Evolutionary conservation across 2,888 invertebrate species (phyloP).

Genomic region (Drosophila anceps): DNA sequence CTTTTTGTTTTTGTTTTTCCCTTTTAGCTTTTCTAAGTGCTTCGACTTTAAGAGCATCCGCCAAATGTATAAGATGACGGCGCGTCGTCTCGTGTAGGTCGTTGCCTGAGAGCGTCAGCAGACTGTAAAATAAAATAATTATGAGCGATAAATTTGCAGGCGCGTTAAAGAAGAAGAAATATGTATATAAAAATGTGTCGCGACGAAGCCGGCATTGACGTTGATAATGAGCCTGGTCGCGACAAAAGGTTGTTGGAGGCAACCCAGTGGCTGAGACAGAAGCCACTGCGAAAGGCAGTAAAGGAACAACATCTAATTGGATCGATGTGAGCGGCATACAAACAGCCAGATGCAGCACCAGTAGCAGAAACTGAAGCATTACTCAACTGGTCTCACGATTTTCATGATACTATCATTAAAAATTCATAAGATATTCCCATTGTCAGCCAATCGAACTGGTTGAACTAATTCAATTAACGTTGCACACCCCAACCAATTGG

Average conservation of each 20-base stretch:
- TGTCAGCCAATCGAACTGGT: slow-evolving; percentile 12
- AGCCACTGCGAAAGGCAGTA: slow-evolving; percentile 11
- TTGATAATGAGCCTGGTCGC: slow-evolving; percentile 61
- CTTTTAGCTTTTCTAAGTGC: not conserved
- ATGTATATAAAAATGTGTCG: slow-evolving; percentile 43
- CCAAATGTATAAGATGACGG: slow-evolving; percentile 25
- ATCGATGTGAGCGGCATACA: slow-evolving; percentile 67
- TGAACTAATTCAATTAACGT: slow-evolving; percentile 72
- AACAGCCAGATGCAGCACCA: slow-evolving; percentile 34
- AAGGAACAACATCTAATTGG: slow-evolving; percentile 70
- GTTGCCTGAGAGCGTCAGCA: slow-evolving; percentile 75
- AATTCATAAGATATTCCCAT: slow-evolving; percentile 60
- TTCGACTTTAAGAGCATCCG: slow-evolving; percentile 26
- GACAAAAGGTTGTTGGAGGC: slow-evolving; percentile 56
- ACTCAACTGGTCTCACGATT: slow-evolving; percentile 17
- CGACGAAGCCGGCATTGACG: slow-evolving; percentile 48
- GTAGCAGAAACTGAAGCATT: slow-evolving; percentile 11
- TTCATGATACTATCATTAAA: slow-evolving; percentile 59
- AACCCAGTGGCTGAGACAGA: slow-evolving; percentile 30
- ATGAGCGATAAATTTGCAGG: slow-evolving; percentile 72
- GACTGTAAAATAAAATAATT: slow-evolving; percentile 81
- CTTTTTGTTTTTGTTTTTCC: not conserved
- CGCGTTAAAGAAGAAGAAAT: slow-evolving; percentile 40
- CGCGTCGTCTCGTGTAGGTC: slow-evolving; percentile 54
- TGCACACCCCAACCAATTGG: slow-evolving; percentile 24